Base-by-base conservation (phyloP, 92 coral and sea anemone species). In the Zoanthus solanderi region DNA sequence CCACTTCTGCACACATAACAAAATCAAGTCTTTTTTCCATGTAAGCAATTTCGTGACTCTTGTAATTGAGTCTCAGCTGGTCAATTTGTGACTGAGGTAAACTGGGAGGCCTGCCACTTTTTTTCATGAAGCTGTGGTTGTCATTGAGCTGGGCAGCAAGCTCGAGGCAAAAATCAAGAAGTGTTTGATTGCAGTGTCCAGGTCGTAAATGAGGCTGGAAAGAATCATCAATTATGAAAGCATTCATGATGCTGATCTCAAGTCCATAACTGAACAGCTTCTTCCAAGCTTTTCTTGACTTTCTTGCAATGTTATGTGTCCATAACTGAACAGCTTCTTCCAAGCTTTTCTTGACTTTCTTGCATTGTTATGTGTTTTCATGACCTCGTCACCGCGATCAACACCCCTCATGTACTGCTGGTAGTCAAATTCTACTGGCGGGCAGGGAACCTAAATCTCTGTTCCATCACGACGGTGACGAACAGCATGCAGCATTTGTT, bases 341-440 rank as follows among this genome's bases (percentile, higher is more conserved):
- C 23, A 23, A 23, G 23, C 23, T 23, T 23, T 23, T 23, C 23
- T 23, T 23, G 23, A 23, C 23, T 23, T 87, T 12, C 79, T 16
- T 14, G 75, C 60, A 10, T 72, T 77, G 46, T 71, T 48, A n/a
- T 54, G 73, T 4, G 75, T 72, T 56, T 88, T 69, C n/a, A 80
- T 71, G 45, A 88, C 71, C 42, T 87, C 78, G 57, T 69, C 90
- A 45, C 61, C 79, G 4, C 15, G 76, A 47, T 78, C 89, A 1
- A 76, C 89, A 11, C 89, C 78, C 37, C 85, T 29, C 90, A 78
- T 87, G 29, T 46, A 15, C n/a, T 68, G 68, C 53, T 80, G 91
- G 58, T 88, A 80, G 76, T 68, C 87, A 81, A 53, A 57, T 44
- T 88, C 83, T 17, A 87, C 91, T 44, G 83, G 83, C 2, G 81